phyloP scores from a whole-genome alignment of 2,888 invertebrate genomes.

The Gymnosoma rotundatum region DNA sequence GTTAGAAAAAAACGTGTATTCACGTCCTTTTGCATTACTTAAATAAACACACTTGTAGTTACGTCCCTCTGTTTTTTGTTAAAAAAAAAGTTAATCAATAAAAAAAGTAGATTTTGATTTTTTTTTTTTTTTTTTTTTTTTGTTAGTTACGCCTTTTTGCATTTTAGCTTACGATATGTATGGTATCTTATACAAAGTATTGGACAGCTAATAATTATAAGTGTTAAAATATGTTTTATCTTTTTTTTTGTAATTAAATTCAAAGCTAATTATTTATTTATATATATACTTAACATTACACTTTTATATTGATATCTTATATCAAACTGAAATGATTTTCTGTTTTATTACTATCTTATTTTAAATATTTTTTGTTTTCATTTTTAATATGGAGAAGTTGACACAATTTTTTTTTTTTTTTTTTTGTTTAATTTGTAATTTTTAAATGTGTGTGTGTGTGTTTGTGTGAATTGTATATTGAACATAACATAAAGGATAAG shows the following conservation, averaged over 20 bases:
- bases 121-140: no score
- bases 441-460: constrained; percentile 2
- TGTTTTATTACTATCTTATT: background rate
- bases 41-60: no score
- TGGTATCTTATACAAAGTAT: constrained; percentile 55
- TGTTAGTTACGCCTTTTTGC: no score
- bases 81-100: no score
- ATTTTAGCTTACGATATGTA: no score
- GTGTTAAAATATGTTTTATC: constrained; percentile 27
- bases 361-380: background rate
- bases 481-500: constrained; percentile 49
- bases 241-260: constrained; percentile 22
- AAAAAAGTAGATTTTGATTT: no score
- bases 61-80: no score
- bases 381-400: constrained; percentile 12
- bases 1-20: no score
- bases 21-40: no score
- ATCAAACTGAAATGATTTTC: constrained; percentile 39
- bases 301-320: constrained; percentile 38
- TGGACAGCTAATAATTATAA: constrained; percentile 32
- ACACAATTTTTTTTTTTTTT: constrained; percentile 27
- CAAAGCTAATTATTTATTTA: constrained; percentile 11
- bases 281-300: background rate
- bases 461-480: constrained; percentile 18
- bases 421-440: background rate